Evolutionary conservation across 1,140 invertebrate genomes (phyloP).

Genomic region (Zaprionus kolodkinae): DNA sequence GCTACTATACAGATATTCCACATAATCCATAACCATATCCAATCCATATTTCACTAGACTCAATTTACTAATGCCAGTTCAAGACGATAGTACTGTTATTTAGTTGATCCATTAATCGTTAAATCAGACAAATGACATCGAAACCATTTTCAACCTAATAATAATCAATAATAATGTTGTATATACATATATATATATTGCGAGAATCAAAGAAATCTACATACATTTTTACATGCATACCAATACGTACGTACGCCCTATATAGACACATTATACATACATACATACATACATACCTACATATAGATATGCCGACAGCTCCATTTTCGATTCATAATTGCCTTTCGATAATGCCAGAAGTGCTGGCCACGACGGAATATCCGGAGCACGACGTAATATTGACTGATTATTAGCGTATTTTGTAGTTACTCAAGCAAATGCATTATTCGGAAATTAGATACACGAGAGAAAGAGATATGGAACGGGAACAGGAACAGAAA

Average conservation of each 20-base stretch:
- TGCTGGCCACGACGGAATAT: slow-evolving; percentile 15
- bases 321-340: slow-evolving; percentile 28
- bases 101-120: slow-evolving; percentile 61
- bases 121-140: slow-evolving; percentile 42
- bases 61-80: slow-evolving; percentile 59
- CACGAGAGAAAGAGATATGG: slow-evolving; percentile 7
- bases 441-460: slow-evolving; percentile 50
- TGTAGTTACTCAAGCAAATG: slow-evolving; percentile 44
- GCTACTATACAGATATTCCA: slow-evolving; percentile 31
- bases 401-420: slow-evolving; percentile 76
- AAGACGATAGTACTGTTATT: slow-evolving; percentile 75
- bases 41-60: slow-evolving; percentile 45
- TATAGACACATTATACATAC: slow-evolving; percentile 42
- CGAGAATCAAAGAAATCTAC: slow-evolving; percentile 15
- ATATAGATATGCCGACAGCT: slow-evolving; percentile 23
- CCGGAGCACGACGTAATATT: slow-evolving; percentile 58
- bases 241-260: slow-evolving; percentile 9
- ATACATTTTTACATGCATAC: slow-evolving; percentile 27
- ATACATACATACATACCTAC: slow-evolving; percentile 21
- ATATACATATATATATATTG: slow-evolving; percentile 35
- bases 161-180: slow-evolving; percentile 34
- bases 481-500: slow-evolving; percentile 39
- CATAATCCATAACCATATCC: slow-evolving; percentile 15
- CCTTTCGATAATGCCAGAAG: slow-evolving; percentile 39
- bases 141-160: slow-evolving; percentile 46